A percentile compares a stretch with the other conserved stretches of the same genome.
These are phyloP conservation scores for Sycophila sp. DNA, from an alignment of 1,140 invertebrate genomes.

Conservation along the genomic window DNA sequence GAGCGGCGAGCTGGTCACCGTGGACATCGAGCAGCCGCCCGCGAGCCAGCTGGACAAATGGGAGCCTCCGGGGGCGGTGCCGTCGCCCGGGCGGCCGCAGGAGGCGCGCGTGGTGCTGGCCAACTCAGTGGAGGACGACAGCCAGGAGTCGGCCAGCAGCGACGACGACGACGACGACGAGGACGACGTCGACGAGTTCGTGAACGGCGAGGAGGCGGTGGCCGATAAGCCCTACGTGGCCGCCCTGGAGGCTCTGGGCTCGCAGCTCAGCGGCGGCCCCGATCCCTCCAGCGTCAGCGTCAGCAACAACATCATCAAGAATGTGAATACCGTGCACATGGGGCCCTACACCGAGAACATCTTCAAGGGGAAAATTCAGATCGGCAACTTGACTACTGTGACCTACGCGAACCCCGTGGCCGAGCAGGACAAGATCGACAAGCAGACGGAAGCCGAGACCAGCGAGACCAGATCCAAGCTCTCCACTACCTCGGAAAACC, in stretches of 20 bases:
- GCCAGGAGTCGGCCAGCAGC: background rate
- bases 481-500: background rate
- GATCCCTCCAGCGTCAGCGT: slow-evolving; percentile 49
- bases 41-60: too few species aligned
- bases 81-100: background rate
- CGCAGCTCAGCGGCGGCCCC: slow-evolving; percentile 5
- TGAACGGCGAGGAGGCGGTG: slow-evolving; percentile 42
- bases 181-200: slow-evolving; percentile 33
- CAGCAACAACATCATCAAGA: slow-evolving; percentile 68
- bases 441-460: background rate
- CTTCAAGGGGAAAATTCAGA: slow-evolving; percentile 67
- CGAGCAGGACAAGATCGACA: background rate
- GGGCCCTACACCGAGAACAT: slow-evolving; percentile 73
- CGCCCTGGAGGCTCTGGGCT: slow-evolving; percentile 35
- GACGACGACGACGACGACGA: background rate
- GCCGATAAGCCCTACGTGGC: slow-evolving; percentile 35
- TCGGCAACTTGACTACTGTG: slow-evolving; percentile 67
- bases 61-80: too few species aligned
- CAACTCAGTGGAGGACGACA: background rate
- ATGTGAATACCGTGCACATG: slow-evolving; percentile 73
- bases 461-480: too few species aligned
- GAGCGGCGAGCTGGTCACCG: too few species aligned
- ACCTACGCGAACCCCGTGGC: background rate
- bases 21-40: background rate
- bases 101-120: background rate